phyloP scores from a whole-genome alignment of 1,140 invertebrate species.

The Vanessa tameamea region DNA sequence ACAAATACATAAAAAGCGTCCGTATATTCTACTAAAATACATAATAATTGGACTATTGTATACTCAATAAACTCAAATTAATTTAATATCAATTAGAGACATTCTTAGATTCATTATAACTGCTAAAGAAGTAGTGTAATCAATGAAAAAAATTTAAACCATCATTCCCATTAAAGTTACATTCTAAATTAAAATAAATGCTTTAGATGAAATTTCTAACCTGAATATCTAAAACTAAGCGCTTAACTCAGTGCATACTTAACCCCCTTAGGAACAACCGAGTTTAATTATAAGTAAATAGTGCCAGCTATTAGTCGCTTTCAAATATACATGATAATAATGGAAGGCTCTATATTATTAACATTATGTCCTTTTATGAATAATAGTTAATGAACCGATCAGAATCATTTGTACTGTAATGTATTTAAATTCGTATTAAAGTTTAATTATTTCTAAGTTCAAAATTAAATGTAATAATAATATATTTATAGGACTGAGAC shows the following conservation, averaged over 20 bases:
- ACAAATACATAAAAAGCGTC: no score
- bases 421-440: no score
- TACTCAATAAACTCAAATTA: no score
- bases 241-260: constrained; percentile 6
- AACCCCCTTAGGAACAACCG: constrained; percentile 7
- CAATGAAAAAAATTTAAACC: background rate
- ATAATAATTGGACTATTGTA: no score
- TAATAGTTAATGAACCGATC: no score
- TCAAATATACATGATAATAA: constrained; percentile 1
- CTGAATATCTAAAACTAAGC: constrained; percentile 20
- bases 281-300: constrained; percentile 15
- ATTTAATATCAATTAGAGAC: background rate
- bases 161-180: background rate
- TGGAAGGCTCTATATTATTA: background rate
- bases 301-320: constrained; percentile 15
- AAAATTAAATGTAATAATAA: no score
- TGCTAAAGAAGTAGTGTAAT: no score
- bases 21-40: no score
- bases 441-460: no score
- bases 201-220: constrained; percentile 15
- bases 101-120: no score
- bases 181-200: constrained; percentile 7
- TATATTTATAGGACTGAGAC: background rate
- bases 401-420: no score
- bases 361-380: background rate